Conservation (phyloP, 2,888 invertebrate genomes). For the Pristionchus arcanus region DNA sequence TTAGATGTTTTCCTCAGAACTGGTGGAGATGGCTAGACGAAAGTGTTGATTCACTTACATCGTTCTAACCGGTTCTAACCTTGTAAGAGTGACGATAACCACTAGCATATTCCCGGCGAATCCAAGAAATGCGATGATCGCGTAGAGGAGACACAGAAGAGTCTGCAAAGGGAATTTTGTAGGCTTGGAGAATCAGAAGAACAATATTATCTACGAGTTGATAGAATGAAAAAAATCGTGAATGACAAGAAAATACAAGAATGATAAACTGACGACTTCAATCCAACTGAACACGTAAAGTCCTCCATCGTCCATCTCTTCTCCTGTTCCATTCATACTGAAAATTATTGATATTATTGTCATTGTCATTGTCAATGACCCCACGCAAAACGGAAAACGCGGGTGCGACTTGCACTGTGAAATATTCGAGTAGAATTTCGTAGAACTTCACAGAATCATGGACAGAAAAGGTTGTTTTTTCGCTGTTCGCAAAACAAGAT, state of each 20-base stretch:
- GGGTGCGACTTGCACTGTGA: neutral
- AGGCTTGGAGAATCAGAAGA: neutral
- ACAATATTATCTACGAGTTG: neutral
- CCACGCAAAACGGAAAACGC: neutral
- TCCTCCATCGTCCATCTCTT: constrained; percentile 10
- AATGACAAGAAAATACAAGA: no score
- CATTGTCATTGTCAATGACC: no score
- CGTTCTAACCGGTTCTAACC: no score
- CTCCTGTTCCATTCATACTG: constrained; percentile 35
- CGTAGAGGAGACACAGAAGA: constrained; percentile 70
- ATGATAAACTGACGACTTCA: constrained; percentile 45
- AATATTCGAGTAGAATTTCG: neutral
- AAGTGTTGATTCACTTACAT: no score
- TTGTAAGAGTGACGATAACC: constrained; percentile 68
- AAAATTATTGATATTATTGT: neutral
- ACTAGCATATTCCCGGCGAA: constrained; percentile 72
- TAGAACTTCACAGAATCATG: neutral
- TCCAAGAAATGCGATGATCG: constrained; percentile 70
- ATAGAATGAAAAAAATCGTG: no score
- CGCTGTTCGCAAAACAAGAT: neutral
- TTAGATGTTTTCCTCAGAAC: neutral
- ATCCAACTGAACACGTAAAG: constrained; percentile 56
- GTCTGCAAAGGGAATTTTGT: constrained; percentile 59
- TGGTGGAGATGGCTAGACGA: no score
- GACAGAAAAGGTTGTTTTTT: neutral